A percentile compares a stretch with the other conserved stretches of the same genome.
Conservation (phyloP, 1,140 invertebrate genomes). For the Pteromalus puparum region DNA sequence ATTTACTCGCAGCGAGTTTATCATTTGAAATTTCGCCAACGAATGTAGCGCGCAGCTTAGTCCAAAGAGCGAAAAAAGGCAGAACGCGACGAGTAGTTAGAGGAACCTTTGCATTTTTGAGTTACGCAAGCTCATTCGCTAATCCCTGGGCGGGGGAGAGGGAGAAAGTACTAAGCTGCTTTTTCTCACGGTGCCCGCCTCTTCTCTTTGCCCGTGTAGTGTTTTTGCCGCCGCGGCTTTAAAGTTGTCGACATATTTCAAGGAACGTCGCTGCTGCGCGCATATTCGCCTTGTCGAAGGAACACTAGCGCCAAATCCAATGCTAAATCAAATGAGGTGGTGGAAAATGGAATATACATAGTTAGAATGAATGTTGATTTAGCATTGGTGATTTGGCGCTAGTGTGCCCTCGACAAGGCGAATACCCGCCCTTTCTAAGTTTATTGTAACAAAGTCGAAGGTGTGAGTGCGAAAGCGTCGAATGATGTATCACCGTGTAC, state of each 20-base stretch:
- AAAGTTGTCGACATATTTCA: constrained; percentile 60
- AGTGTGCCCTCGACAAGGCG: no score
- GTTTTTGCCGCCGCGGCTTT: constrained; percentile 52
- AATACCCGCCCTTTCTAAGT: constrained; percentile 49
- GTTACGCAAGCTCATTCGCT: constrained; percentile 20
- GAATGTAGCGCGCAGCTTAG: not conserved
- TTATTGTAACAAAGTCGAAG: constrained; percentile 21
- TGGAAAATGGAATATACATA: no score
- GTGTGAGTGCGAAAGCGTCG: no score
- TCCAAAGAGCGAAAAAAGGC: constrained; percentile 26
- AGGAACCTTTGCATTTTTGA: constrained; percentile 32
- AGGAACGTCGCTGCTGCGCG: not conserved
- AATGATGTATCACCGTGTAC: no score
- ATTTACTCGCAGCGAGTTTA: constrained; percentile 1
- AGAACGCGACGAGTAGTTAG: constrained; percentile 15
- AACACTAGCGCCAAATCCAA: no score
- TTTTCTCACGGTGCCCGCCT: not conserved
- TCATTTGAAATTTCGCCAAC: constrained; percentile 3
- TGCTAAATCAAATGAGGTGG: no score
- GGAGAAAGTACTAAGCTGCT: not conserved
- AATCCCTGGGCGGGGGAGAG: not conserved
- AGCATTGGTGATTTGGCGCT: no score
- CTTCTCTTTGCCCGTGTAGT: not conserved
- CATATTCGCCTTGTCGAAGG: no score
- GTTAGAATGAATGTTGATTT: no score